Evolutionary conservation across 1,140 invertebrate genomes (phyloP), one percentile per base, ranked within the genome.

Genomic region (Coptotermes formosanus): DNA sequence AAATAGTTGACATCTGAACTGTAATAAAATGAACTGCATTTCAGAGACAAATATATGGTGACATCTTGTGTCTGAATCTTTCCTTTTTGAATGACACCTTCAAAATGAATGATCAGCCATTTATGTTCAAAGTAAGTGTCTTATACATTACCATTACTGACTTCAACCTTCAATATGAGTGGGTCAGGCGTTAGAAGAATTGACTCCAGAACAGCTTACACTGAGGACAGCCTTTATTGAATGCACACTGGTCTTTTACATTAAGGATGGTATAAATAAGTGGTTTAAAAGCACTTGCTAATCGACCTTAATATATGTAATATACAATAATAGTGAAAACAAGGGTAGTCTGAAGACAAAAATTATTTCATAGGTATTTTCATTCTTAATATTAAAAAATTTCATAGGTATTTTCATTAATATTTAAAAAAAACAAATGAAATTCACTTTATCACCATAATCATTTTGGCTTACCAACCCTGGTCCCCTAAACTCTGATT

Each of bases 221-320:
- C 86, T 87, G 81, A 87, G 84, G 86, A 87, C 87, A 87, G 86
- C 85, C 86, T 87, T 87, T 87, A 87, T 87, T 87, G 43, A 87
- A 87, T 87, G 86, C 84, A 87, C 85, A 87, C 87, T 87, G 86
- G 87, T 86, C 86, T 86, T 87, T 86, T 85, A 86, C 84, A 87
- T 85, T 85, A 85, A 85, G 85, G 84, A 86, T 75, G 87, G 84
- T 87, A 87, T 85, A 87, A 87, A 87, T 83, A 87, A 87, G 85
- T 85, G 59, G 83, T 87, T 86, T 64, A 87, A 81, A 87, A 86
- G 87, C 87, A 86, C 87, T 82, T 86, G 43, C 81, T 82, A 86
- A 48, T 55, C 75, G 81, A 86, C 85, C 52, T 52, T 55, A 86
- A 86, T 86, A 82, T 30, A 86, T 82, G 45, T 52, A 69, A 44